phyloP scores from a whole-genome alignment of 2,113 vertebrate genomes.

The Phylloscopus trochiloides region DNA sequence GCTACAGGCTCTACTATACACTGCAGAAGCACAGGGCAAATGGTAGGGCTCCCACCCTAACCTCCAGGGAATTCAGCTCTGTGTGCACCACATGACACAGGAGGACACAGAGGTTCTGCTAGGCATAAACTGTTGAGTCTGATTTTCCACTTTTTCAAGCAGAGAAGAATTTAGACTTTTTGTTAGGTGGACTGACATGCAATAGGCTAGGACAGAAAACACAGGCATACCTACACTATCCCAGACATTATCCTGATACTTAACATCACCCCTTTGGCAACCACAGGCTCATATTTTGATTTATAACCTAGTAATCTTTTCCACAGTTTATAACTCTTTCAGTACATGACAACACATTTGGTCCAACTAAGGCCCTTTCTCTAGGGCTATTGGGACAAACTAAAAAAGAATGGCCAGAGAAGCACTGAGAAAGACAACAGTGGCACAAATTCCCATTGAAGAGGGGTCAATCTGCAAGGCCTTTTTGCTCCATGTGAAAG shows the following conservation, averaged over 20 bases:
- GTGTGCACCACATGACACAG: neutral
- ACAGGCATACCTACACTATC: neutral
- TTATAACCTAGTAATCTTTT: neutral
- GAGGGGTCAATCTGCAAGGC: neutral
- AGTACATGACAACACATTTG: neutral
- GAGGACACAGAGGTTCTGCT: neutral
- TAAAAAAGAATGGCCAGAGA: neutral
- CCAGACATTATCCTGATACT: neutral
- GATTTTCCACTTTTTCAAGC: neutral
- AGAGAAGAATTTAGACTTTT: neutral
- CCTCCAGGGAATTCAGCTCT: neutral
- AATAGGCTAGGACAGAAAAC: neutral
- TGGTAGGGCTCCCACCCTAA: neutral
- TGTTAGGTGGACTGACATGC: neutral
- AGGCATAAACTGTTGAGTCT: neutral
- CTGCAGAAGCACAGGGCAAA: neutral
- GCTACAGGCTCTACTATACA: neutral
- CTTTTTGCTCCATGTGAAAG: slow-evolving; percentile 9
- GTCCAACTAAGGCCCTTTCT: neutral
- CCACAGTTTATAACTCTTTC: neutral
- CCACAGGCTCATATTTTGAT: neutral
- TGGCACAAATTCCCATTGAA: neutral
- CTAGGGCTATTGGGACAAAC: neutral
- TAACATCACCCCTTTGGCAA: neutral
- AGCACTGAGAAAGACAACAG: neutral